Conservation (phyloP, 2,113 vertebrate genomes). For the Pachyramphus minor region DNA sequence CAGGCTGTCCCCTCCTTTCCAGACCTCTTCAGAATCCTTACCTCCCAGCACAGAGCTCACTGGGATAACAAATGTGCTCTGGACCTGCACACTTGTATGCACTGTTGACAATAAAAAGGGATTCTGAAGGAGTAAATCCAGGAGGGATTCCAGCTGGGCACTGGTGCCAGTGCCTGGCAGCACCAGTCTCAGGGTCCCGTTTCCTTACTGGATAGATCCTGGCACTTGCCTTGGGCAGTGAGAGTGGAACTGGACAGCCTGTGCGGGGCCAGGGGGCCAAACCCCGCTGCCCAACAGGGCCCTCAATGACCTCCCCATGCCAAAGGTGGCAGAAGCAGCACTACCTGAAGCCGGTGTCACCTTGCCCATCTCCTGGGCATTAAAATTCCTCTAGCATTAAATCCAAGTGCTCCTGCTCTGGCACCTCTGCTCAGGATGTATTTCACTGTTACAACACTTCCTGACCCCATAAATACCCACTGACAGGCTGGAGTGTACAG, state of each 20-base stretch:
- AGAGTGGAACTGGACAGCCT: rapidly evolving
- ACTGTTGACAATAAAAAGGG: background rate
- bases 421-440: constrained; percentile 34
- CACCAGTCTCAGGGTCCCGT: background rate
- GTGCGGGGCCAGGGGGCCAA: rapidly evolving
- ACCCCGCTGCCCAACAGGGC: background rate
- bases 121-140: background rate
- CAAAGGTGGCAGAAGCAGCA: background rate
- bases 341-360: background rate
- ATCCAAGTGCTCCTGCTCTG: constrained; percentile 10
- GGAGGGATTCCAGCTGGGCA: background rate
- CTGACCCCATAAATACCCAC: constrained; percentile 60
- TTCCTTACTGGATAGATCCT: background rate
- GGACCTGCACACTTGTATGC: background rate
- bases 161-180: background rate
- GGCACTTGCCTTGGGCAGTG: background rate
- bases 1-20: background rate
- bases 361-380: constrained; percentile 44
- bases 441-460: constrained; percentile 37
- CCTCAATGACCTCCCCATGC: background rate
- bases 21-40: background rate
- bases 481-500: constrained; percentile 61
- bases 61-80: background rate
- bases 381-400: constrained; percentile 65
- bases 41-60: background rate